A percentile compares a stretch with the other conserved stretches of the same genome.
These are phyloP conservation scores for Nineta flava DNA, from an alignment of 2,888 invertebrate genomes.

Conservation along the genomic window DNA sequence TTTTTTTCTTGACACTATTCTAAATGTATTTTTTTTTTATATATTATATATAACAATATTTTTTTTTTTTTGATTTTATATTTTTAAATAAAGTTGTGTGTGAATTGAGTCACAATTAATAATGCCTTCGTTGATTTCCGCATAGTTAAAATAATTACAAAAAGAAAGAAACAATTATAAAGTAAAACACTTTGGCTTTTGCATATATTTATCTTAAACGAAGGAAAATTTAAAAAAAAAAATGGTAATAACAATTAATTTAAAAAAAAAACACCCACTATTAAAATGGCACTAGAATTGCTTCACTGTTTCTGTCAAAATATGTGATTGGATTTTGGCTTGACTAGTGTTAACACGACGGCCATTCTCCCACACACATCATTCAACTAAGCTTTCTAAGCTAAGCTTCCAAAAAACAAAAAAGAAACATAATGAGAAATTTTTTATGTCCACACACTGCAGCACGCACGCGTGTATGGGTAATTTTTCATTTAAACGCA, in stretches of 20 bases:
- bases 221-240: background rate
- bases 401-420: conserved; percentile 6
- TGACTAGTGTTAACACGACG: background rate
- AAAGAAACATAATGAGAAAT: background rate
- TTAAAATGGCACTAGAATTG: conserved; percentile 39
- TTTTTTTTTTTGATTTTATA: conserved; percentile 24
- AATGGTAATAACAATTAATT: background rate
- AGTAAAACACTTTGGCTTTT: conserved; percentile 35
- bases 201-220: background rate
- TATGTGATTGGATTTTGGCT: background rate
- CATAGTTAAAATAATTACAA: conserved; percentile 23
- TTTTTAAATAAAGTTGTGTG: conserved; percentile 24
- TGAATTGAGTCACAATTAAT: conserved; percentile 15
- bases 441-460: conserved; percentile 26
- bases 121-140: conserved; percentile 27
- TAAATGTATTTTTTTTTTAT: conserved; percentile 24
- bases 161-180: conserved; percentile 12
- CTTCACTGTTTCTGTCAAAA: conserved; percentile 17
- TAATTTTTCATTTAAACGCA: background rate
- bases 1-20: conserved; percentile 20
- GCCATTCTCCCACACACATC: background rate
- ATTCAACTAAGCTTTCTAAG: conserved; percentile 6
- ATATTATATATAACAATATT: conserved; percentile 42
- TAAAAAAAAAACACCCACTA: conserved; percentile 28
- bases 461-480: conserved; percentile 21